These are phyloP conservation scores for Onychorhynchus coronatus DNA, from an alignment of 2,113 vertebrate species.

Conservation along the genomic window DNA sequence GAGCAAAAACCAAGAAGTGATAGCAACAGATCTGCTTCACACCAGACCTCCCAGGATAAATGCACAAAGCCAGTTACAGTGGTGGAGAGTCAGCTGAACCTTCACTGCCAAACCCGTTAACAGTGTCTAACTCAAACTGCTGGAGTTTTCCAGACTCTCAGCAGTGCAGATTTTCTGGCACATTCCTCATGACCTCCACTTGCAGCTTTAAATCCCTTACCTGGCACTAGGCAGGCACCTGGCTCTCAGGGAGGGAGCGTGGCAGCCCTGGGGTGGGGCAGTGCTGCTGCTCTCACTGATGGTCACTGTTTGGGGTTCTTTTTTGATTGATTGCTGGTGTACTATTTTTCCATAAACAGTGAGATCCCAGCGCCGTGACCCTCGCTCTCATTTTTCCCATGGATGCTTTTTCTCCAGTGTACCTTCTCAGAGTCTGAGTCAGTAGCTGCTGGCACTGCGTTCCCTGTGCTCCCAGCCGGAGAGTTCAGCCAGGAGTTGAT, in stretches of 20 bases:
- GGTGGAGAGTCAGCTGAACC: background rate
- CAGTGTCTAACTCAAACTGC: background rate
- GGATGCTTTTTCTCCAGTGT: constrained; percentile 31
- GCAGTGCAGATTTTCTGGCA: background rate
- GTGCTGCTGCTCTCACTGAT: background rate
- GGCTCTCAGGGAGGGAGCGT: rapidly evolving
- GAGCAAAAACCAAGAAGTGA: background rate
- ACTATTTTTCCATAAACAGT: background rate
- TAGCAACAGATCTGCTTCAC: background rate
- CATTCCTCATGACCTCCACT: rapidly evolving
- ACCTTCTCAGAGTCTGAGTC: constrained; percentile 23
- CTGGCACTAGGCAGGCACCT: rapidly evolving
- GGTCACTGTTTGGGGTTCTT: background rate
- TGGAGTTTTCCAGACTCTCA: background rate
- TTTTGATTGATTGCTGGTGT: background rate
- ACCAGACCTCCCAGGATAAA: background rate
- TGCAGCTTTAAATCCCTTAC: background rate
- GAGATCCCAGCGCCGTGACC: rapidly evolving
- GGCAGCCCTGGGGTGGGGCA: background rate
- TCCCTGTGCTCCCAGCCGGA: constrained; percentile 18
- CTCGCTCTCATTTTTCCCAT: background rate
- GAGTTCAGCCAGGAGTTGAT: constrained; percentile 64
- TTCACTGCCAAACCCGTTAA: background rate
- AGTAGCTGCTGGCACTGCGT: constrained; percentile 36
- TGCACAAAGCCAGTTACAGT: background rate